Evolutionary conservation across 2,113 vertebrate genomes (phyloP).

Genomic region (Vulpes ferrilata): DNA sequence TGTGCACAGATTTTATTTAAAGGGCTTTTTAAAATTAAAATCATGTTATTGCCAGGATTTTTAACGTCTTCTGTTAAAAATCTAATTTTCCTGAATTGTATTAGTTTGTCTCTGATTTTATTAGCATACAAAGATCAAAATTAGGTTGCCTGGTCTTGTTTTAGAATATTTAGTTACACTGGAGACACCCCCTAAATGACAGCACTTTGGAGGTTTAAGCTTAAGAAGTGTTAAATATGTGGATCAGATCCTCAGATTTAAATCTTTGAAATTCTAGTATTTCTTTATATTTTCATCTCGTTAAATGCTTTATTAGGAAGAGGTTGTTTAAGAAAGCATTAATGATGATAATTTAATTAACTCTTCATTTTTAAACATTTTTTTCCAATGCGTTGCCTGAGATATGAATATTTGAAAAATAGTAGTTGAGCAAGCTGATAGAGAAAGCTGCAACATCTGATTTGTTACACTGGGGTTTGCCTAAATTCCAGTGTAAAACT

Average conservation of each 20-base stretch:
- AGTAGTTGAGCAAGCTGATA: neutral
- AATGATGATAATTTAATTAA: neutral
- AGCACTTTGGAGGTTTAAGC: neutral
- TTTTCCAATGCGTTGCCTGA: neutral
- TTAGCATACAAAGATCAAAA: conserved; percentile 53
- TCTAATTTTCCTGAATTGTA: conserved; percentile 65
- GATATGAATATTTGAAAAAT: neutral
- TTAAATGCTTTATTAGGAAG: neutral
- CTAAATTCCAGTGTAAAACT: neutral
- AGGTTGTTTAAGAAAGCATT: neutral
- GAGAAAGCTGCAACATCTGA: neutral
- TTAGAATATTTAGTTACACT: conserved; percentile 77
- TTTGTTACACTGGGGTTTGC: neutral
- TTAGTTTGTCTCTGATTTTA: conserved; percentile 79
- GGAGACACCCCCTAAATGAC: neutral
- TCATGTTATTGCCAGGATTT: neutral
- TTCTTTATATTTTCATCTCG: neutral
- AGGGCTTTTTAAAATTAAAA: conserved; percentile 60
- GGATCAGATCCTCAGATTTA: neutral
- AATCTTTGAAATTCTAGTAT: neutral
- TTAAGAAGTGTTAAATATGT: neutral
- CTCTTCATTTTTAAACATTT: neutral
- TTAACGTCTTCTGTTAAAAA: conserved; percentile 48
- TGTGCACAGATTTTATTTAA: conserved; percentile 35
- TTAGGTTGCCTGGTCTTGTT: conserved; percentile 68